Percentiles rank a stretch among this genome's conserved stretches.
These are phyloP conservation scores for Bubalus kerabau DNA, from an alignment of 2,113 vertebrate species.

Conservation along the genomic window DNA sequence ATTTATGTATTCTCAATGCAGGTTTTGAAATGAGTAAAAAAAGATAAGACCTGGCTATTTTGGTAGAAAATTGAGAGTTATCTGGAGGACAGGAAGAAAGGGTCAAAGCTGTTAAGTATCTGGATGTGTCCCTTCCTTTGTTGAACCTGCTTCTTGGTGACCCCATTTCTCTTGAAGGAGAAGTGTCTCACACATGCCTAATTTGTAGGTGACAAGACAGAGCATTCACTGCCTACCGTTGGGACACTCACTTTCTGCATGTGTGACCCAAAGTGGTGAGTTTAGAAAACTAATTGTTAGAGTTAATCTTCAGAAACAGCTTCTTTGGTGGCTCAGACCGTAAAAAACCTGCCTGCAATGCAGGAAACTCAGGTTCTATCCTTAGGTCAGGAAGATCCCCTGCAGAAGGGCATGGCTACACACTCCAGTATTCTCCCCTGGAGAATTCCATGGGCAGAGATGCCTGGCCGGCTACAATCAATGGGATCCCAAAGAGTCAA, in stretches of 20 bases:
- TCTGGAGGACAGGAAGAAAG: neutral
- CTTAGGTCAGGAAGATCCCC: neutral
- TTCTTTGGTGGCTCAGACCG: neutral
- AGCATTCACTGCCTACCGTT: neutral
- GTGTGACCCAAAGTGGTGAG: neutral
- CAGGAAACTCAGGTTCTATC: neutral
- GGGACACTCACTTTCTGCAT: neutral
- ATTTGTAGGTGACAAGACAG: neutral
- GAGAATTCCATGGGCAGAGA: neutral
- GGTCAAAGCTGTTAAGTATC: neutral
- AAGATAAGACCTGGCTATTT: conserved; percentile 25
- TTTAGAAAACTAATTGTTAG: neutral
- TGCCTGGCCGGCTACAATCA: neutral
- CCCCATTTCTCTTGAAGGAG: conserved; percentile 3
- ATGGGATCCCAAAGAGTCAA: neutral
- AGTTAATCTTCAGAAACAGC: neutral
- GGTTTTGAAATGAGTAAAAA: conserved; percentile 30
- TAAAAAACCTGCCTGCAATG: neutral
- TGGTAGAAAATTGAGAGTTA: conserved; percentile 12
- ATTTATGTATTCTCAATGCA: conserved; percentile 39
- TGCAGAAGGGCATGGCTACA: neutral
- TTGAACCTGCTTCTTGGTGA: neutral
- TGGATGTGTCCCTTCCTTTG: neutral
- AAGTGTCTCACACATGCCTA: neutral
- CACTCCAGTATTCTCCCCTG: neutral